Evolutionary conservation across 1,140 invertebrate genomes (phyloP).

Genomic region (Aphaenogaster ashmeadi): DNA sequence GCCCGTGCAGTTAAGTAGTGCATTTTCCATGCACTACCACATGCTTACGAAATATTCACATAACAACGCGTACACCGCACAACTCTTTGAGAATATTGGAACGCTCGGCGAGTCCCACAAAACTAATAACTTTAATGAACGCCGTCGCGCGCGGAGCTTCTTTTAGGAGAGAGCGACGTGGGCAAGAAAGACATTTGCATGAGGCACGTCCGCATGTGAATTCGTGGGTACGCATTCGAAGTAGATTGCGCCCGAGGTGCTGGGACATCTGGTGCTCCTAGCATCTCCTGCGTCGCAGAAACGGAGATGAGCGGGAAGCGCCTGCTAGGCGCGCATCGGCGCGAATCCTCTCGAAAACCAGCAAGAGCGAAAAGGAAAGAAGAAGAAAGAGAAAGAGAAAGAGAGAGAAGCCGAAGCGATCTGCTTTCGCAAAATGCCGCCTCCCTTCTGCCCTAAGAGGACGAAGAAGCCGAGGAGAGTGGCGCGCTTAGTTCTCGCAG

Average conservation of each 20-base stretch:
- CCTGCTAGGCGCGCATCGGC: slow-evolving; percentile 9
- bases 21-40: slow-evolving; percentile 51
- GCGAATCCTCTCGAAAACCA: slow-evolving; percentile 20
- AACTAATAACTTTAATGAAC: slow-evolving; percentile 79
- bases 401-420: not conserved
- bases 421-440: slow-evolving; percentile 6
- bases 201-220: slow-evolving; percentile 76
- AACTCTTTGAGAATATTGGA: slow-evolving; percentile 70
- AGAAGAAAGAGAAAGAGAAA: not conserved
- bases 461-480: not conserved
- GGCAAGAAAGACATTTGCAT: slow-evolving; percentile 76
- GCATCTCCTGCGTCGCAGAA: slow-evolving; percentile 32
- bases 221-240: slow-evolving; percentile 76
- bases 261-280: slow-evolving; percentile 71
- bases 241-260: slow-evolving; percentile 69
- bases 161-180: slow-evolving; percentile 59
- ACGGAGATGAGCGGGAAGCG: slow-evolving; percentile 4
- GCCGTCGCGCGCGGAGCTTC: slow-evolving; percentile 47
- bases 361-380: not conserved
- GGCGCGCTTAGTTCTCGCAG: slow-evolving; percentile 38
- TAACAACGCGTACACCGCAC: slow-evolving; percentile 58
- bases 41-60: slow-evolving; percentile 64
- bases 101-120: slow-evolving; percentile 66
- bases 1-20: slow-evolving; percentile 42
- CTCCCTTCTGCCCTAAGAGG: not conserved